These are phyloP conservation scores for Anoplopoma fimbria DNA, from an alignment of 2,113 vertebrate genomes.

Conservation along the genomic window DNA sequence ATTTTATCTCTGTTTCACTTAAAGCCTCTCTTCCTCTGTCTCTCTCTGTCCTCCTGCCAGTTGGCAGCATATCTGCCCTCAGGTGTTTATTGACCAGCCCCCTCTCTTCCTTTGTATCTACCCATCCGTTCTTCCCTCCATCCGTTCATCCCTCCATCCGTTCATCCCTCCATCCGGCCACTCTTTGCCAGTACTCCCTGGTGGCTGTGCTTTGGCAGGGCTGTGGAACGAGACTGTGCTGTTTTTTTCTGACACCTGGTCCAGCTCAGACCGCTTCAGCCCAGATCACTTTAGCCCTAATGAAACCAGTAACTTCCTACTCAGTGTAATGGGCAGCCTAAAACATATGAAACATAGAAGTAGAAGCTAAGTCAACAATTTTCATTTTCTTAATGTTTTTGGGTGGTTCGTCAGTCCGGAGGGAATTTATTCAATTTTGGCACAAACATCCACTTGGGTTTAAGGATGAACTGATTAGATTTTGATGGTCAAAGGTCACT, in stretches of 20 bases:
- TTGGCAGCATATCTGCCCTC: slow-evolving; percentile 72
- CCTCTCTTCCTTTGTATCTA: slow-evolving; percentile 64
- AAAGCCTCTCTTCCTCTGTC: slow-evolving; percentile 42
- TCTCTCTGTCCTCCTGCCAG: slow-evolving; percentile 58
- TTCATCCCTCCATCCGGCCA: slow-evolving; percentile 62
- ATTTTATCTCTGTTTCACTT: slow-evolving; percentile 53
- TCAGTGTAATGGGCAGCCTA: neutral
- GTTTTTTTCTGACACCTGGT: slow-evolving; percentile 71
- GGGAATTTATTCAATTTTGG: too few species aligned
- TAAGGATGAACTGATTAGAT: neutral
- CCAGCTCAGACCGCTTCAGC: slow-evolving; percentile 32
- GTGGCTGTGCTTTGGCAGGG: slow-evolving; percentile 65
- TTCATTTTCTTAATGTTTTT: neutral
- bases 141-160: slow-evolving; percentile 45
- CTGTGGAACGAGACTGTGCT: slow-evolving; percentile 54
- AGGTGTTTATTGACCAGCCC: slow-evolving; percentile 78
- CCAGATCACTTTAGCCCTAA: slow-evolving; percentile 39
- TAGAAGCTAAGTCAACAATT: neutral
- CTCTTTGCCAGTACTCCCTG: slow-evolving; percentile 70
- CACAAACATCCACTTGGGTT: neutral
- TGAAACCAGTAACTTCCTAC: neutral
- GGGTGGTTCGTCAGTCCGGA: too few species aligned
- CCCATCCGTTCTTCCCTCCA: slow-evolving; percentile 42
- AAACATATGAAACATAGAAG: neutral
- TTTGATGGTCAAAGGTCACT: neutral